Percentiles rank a stretch among this genome's conserved stretches.
Evolutionary conservation across 2,113 vertebrate genomes (phyloP).

Genomic region (Heloderma charlesbogerti): DNA sequence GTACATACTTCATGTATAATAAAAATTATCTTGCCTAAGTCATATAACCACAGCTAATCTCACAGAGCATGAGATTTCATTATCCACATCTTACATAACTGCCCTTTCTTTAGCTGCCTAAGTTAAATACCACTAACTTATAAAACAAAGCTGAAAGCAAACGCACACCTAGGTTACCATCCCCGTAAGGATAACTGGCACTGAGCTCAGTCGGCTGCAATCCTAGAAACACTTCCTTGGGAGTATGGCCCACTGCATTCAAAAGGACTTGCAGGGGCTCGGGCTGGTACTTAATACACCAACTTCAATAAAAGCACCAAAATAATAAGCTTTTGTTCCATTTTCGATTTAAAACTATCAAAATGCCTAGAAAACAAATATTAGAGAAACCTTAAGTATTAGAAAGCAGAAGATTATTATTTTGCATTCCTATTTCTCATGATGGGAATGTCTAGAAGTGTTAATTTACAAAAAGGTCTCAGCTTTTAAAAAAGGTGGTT

Average conservation of each 20-base stretch:
- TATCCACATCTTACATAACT: constrained; percentile 48
- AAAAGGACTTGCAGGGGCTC: neutral
- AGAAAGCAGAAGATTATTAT: neutral
- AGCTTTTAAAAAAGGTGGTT: too few relatives aligned
- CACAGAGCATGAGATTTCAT: constrained; percentile 37
- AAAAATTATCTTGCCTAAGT: constrained; percentile 16
- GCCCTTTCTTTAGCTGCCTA: constrained; percentile 47
- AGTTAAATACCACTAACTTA: constrained; percentile 58
- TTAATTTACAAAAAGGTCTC: too few relatives aligned
- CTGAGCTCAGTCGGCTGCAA: neutral
- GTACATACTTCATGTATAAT: neutral
- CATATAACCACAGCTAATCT: constrained; percentile 23
- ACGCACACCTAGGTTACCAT: neutral
- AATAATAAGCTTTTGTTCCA: neutral
- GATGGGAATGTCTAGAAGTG: neutral
- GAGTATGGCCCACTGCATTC: too few relatives aligned
- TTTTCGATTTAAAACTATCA: constrained; percentile 29
- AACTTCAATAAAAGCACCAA: constrained; percentile 21
- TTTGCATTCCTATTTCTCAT: constrained; percentile 7
- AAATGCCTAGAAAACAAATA: constrained; percentile 8
- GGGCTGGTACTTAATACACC: neutral
- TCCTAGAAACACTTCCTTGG: neutral
- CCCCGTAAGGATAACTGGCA: neutral
- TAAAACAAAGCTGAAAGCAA: constrained; percentile 49
- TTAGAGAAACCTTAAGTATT: neutral